phyloP scores from a whole-genome alignment of 2,113 vertebrate species.

The Megaptera novaeangliae region DNA sequence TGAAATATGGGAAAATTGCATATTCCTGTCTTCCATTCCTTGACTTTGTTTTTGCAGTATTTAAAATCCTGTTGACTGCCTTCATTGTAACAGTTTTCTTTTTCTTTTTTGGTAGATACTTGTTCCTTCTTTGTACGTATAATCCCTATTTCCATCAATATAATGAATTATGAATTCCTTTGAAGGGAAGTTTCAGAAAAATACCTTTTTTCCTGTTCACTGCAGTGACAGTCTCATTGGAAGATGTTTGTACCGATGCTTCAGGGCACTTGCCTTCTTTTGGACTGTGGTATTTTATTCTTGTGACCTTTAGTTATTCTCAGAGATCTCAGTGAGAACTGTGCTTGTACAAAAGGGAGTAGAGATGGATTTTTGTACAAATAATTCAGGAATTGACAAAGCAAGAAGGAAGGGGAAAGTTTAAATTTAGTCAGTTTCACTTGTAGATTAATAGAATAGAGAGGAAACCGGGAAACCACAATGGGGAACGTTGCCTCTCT shows the following conservation, averaged over 20 bases:
- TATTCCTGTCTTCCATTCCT: neutral
- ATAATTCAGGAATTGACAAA: neutral
- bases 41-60: neutral
- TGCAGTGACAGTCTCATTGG: neutral
- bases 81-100: neutral
- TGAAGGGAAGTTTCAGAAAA: neutral
- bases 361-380: neutral
- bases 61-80: neutral
- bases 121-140: neutral
- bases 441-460: neutral
- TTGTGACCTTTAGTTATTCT: neutral
- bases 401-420: neutral
- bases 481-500: neutral
- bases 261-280: neutral
- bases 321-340: neutral
- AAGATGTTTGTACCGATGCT: neutral
- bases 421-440: neutral
- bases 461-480: neutral
- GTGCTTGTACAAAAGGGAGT: neutral
- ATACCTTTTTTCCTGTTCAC: neutral
- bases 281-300: neutral
- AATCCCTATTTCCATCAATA: neutral
- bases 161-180: neutral
- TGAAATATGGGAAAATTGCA: neutral
- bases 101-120: neutral